Percentiles rank a stretch among this genome's conserved stretches.
Evolutionary conservation across 2,888 invertebrate species (phyloP).

Genomic region (Phyllotreta striolata): DNA sequence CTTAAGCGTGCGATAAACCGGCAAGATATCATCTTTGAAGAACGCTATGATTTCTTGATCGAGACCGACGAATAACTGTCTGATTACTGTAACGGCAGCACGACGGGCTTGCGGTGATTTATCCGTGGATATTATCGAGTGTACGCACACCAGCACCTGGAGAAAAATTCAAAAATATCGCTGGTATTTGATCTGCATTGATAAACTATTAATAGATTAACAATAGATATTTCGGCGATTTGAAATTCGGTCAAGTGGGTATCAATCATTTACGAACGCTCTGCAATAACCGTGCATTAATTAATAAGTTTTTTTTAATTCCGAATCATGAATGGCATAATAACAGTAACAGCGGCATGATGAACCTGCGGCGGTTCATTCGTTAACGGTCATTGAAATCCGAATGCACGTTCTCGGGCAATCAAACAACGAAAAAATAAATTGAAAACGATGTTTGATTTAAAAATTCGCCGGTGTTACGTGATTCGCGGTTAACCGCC

Average conservation of each 20-base stretch:
- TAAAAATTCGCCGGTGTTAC: conserved; percentile 15
- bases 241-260: no score
- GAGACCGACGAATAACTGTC: conserved; percentile 77
- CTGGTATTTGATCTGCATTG: no score
- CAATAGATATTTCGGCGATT: no score
- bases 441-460: conserved; percentile 9
- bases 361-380: background rate
- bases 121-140: conserved; percentile 74
- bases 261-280: no score
- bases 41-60: conserved; percentile 73
- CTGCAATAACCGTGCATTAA: no score
- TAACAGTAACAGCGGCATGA: conserved; percentile 10
- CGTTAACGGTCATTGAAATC: conserved; percentile 3
- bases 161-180: no score
- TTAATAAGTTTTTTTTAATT: no score
- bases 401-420: conserved; percentile 1
- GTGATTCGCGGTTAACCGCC: conserved; percentile 18
- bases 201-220: no score
- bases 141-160: conserved; percentile 76
- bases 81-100: conserved; percentile 80
- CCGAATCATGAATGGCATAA: no score
- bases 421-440: conserved; percentile 7
- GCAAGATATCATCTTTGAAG: conserved; percentile 72
- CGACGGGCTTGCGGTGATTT: conserved; percentile 76
- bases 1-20: conserved; percentile 76